phyloP scores from a whole-genome alignment of 92 coral and sea anemone species.

The Chrysogorgia sp. region DNA sequence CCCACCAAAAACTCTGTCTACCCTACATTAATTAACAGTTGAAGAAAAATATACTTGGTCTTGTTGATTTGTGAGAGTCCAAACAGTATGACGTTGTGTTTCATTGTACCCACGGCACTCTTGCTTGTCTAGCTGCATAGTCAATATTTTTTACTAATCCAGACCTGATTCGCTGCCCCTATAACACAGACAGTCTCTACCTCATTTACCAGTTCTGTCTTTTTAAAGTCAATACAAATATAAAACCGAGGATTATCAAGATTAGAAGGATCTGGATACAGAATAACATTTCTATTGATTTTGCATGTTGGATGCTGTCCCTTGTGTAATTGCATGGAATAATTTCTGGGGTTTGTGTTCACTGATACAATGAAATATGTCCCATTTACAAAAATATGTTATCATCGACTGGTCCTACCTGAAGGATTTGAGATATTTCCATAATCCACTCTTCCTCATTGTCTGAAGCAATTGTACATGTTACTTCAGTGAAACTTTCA shows the following conservation, averaged over 20 bases:
- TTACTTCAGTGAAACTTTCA: not conserved
- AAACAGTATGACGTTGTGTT: slow-evolving; percentile 54
- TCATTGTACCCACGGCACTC: slow-evolving; percentile 66
- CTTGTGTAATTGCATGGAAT: slow-evolving; percentile 44
- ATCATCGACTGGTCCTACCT: slow-evolving; percentile 39
- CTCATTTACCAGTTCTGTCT: slow-evolving; percentile 41
- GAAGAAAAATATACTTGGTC: slow-evolving; percentile 56
- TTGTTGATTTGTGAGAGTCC: slow-evolving; percentile 46
- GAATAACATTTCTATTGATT: slow-evolving; percentile 58
- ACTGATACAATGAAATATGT: slow-evolving; percentile 36
- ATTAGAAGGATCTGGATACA: slow-evolving; percentile 69
- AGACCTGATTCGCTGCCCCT: slow-evolving; percentile 59
- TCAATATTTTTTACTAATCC: slow-evolving; percentile 52
- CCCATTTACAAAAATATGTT: slow-evolving; percentile 56
- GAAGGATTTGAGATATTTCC: slow-evolving; percentile 11
- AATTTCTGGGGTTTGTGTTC: slow-evolving; percentile 61
- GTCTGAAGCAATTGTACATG: not conserved
- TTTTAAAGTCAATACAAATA: slow-evolving; percentile 58
- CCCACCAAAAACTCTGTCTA: slow-evolving; percentile 63
- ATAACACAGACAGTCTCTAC: slow-evolving; percentile 40
- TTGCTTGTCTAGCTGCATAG: not conserved
- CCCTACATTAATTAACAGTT: slow-evolving; percentile 33
- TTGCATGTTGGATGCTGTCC: slow-evolving; percentile 45
- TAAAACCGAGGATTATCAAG: slow-evolving; percentile 53
- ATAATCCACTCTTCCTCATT: slow-evolving; percentile 41